A percentile compares a stretch with the other conserved stretches of the same genome.
phyloP scores from a whole-genome alignment of 1,140 invertebrate species.

The Choristoneura fumiferana region DNA sequence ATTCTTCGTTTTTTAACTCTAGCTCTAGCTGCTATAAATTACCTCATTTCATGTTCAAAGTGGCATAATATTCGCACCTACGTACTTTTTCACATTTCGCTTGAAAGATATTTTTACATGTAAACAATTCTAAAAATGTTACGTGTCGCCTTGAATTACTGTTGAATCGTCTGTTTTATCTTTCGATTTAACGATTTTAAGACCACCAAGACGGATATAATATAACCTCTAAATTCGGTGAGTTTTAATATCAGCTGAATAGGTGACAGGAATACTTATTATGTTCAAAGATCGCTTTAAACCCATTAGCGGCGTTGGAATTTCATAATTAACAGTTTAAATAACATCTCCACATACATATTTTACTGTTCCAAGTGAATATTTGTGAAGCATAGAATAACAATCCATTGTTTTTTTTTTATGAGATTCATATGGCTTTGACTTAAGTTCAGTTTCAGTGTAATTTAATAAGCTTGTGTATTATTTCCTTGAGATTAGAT shows the following conservation, averaged over 20 bases:
- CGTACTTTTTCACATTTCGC: slow-evolving; percentile 2
- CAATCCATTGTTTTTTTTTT: too few species aligned
- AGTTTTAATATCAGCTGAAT: slow-evolving; percentile 13
- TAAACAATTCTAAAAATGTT: background rate
- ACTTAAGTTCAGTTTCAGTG: too few species aligned
- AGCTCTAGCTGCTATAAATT: too few species aligned
- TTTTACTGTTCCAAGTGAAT: too few species aligned
- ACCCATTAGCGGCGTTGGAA: background rate
- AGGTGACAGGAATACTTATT: background rate
- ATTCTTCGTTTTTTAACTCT: slow-evolving; percentile 12
- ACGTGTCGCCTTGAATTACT: background rate
- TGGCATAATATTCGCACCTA: slow-evolving; percentile 1
- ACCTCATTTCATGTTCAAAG: background rate
- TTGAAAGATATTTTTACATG: slow-evolving; percentile 1
- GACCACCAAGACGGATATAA: background rate
- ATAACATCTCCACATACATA: too few species aligned
- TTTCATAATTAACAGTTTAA: too few species aligned
- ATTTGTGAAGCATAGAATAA: too few species aligned
- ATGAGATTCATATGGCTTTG: too few species aligned
- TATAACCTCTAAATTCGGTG: slow-evolving; percentile 24
- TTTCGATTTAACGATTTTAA: background rate
- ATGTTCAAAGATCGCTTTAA: background rate
- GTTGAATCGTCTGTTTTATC: background rate
- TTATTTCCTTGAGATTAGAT: too few species aligned
- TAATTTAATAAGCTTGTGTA: too few species aligned